Conservation (phyloP, 2,888 invertebrate genomes). For the Magallana nippona region DNA sequence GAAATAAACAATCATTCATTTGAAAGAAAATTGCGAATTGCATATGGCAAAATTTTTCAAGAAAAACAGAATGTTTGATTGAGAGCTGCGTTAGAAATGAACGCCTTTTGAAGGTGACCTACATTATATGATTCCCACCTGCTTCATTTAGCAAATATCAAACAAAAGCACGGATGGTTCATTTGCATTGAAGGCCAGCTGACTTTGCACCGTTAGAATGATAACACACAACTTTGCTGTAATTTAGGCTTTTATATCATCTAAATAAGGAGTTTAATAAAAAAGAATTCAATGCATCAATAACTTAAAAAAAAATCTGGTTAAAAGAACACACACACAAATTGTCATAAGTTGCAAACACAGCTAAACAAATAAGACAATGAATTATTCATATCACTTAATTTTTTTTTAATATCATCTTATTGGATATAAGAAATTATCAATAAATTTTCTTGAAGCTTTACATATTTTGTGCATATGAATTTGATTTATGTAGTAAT, state of each 20-base stretch:
- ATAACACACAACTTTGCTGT: background rate
- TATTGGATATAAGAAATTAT: too few species aligned
- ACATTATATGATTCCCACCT: slow-evolving; percentile 3
- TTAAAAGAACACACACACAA: too few species aligned
- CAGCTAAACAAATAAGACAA: background rate
- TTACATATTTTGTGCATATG: too few species aligned
- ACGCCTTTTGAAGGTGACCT: background rate
- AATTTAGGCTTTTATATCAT: too few species aligned
- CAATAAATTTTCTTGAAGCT: too few species aligned
- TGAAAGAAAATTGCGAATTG: too few species aligned
- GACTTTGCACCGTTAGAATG: background rate
- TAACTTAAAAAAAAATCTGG: too few species aligned
- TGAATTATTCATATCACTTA: background rate
- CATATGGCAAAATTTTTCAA: background rate
- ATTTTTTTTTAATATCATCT: background rate
- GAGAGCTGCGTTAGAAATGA: background rate
- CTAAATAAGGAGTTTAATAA: too few species aligned
- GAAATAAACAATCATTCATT: too few species aligned
- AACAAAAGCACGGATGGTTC: background rate
- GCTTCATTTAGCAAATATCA: slow-evolving; percentile 30
- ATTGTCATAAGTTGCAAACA: too few species aligned
- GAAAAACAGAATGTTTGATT: background rate
- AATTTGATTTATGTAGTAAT: too few species aligned
- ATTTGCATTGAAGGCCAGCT: slow-evolving; percentile 26
- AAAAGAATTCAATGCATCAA: too few species aligned